phyloP scores from a whole-genome alignment of 2,797 vertebrate species.

The Spatula clypeata region DNA sequence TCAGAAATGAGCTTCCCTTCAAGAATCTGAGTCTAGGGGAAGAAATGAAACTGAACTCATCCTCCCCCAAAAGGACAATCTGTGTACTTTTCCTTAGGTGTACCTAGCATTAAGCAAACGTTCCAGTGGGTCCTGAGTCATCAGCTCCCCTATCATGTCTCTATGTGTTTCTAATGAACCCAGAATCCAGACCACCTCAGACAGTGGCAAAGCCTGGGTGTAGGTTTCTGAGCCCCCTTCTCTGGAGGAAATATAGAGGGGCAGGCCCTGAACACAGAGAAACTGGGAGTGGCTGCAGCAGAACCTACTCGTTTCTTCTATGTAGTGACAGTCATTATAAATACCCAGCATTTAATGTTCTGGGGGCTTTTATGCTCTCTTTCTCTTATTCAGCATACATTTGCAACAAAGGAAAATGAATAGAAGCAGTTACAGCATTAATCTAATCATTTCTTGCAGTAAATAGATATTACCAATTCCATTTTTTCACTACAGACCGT shows the following conservation, averaged over 20 bases:
- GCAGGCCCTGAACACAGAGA: not conserved
- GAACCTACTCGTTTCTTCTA: not conserved
- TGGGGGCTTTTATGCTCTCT: not conserved
- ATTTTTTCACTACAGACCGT: not conserved
- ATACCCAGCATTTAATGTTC: not conserved
- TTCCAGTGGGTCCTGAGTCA: not conserved
- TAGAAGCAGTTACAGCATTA: not conserved
- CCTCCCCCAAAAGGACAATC: not conserved
- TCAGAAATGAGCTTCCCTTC: not conserved
- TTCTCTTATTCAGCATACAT: not conserved
- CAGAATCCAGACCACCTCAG: not conserved
- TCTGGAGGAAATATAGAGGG: not conserved
- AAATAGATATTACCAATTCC: not conserved
- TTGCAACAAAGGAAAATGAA: not conserved
- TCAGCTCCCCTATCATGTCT: not conserved
- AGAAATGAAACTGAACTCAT: not conserved
- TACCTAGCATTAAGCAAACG: not conserved
- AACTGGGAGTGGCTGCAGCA: not conserved
- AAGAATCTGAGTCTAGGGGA: not conserved
- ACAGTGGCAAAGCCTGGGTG: accelerated
- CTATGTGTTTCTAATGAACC: not conserved
- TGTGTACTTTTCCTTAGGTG: not conserved
- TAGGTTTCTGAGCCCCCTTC: accelerated
- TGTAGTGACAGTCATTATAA: accelerated
- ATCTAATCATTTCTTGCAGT: not conserved